These are phyloP conservation scores for Dimorphilus gyrociliatus DNA, from an alignment of 2,888 invertebrate genomes.

Conservation along the genomic window DNA sequence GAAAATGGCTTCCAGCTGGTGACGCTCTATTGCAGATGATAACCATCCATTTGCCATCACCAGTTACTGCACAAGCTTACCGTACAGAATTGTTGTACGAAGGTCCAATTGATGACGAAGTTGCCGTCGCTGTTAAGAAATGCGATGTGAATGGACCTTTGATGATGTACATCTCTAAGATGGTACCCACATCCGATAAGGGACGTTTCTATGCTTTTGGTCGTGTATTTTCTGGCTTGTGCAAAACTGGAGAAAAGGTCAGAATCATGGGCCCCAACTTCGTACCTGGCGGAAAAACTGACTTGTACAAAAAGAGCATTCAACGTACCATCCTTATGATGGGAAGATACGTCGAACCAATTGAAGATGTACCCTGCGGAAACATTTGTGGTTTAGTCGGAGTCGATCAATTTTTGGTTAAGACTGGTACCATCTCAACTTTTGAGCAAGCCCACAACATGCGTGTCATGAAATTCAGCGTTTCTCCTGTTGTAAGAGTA, in stretches of 20 bases:
- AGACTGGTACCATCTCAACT: slow-evolving; percentile 97
- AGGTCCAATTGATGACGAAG: slow-evolving; percentile 89
- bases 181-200: slow-evolving; percentile 99
- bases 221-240: slow-evolving; percentile 93
- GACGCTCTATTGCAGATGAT: slow-evolving; percentile 99
- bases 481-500: slow-evolving; percentile 95
- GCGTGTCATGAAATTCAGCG: slow-evolving; percentile 98
- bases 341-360: slow-evolving; percentile 98
- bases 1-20: slow-evolving; percentile 97
- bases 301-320: slow-evolving; percentile 94
- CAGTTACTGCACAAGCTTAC: slow-evolving; percentile 95
- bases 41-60: slow-evolving; percentile 96
- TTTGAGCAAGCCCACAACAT: slow-evolving; percentile 99
- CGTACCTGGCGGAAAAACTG: slow-evolving; percentile 93
- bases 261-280: slow-evolving; percentile 99
- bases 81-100: slow-evolving; percentile 98
- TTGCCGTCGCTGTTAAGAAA: slow-evolving; percentile 57
- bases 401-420: slow-evolving; percentile 97
- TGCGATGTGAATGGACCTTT: slow-evolving; percentile 93
- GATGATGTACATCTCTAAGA: slow-evolving; percentile 99
- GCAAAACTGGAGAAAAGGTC: slow-evolving; percentile 48
- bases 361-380: slow-evolving; percentile 96
- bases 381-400: slow-evolving; percentile 99
- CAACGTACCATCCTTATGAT: slow-evolving; percentile 99
- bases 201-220: slow-evolving; percentile 99